Percentiles rank a stretch among this genome's conserved stretches.
These are phyloP conservation scores for Eudasyphora cyanicolor DNA, from an alignment of 2,888 invertebrate genomes.

Conservation along the genomic window DNA sequence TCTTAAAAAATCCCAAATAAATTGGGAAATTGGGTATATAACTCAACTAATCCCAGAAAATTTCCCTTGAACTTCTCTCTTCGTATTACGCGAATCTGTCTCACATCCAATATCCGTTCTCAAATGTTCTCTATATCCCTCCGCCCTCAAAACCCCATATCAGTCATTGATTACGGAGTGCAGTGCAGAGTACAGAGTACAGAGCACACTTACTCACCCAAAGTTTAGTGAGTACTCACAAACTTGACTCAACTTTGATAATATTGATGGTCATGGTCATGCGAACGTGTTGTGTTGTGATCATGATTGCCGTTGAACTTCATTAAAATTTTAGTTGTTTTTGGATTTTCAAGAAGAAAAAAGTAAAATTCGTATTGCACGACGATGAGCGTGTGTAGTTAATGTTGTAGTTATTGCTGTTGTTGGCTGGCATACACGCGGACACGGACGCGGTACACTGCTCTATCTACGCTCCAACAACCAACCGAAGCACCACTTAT, in stretches of 20 bases:
- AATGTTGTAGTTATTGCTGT: too few relatives aligned
- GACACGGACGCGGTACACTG: background rate
- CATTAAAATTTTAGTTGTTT: slow-evolving; percentile 54
- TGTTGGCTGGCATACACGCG: background rate
- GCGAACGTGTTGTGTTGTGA: slow-evolving; percentile 66
- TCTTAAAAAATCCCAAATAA: too few relatives aligned
- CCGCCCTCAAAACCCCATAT: slow-evolving; percentile 19
- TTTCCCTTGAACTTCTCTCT: background rate
- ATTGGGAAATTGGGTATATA: too few relatives aligned
- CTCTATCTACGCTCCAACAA: background rate
- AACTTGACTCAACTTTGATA: too few relatives aligned
- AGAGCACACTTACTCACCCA: background rate
- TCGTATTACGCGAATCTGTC: background rate
- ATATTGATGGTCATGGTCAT: slow-evolving; percentile 69
- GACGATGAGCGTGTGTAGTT: background rate
- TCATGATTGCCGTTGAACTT: slow-evolving; percentile 59
- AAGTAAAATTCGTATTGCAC: background rate
- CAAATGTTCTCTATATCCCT: background rate
- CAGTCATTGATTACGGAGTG: slow-evolving; percentile 58
- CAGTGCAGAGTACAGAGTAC: background rate
- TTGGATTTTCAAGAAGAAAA: slow-evolving; percentile 14
- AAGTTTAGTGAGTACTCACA: background rate
- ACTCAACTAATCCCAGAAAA: background rate
- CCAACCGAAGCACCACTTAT: slow-evolving; percentile 35
- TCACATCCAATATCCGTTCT: background rate